Percentiles rank a stretch among this genome's conserved stretches.
Conservation (phyloP, 2,113 vertebrate species). For the Rhynchomys soricoides region DNA sequence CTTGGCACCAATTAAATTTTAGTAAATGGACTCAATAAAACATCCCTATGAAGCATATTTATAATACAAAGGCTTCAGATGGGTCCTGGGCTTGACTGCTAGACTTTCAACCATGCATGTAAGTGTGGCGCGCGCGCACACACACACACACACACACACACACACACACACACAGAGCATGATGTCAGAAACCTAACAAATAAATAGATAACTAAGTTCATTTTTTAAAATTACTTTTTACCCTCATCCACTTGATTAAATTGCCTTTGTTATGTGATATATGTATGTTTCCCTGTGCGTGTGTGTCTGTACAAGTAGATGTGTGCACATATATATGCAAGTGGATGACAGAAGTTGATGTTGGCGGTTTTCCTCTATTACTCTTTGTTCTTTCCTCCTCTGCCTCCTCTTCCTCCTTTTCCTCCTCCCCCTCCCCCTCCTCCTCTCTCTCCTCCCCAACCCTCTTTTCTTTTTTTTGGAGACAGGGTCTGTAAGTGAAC, state of each 20-base stretch:
- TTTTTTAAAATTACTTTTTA: background rate
- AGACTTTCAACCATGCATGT: background rate
- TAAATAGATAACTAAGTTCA: background rate
- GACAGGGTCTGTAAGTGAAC: background rate
- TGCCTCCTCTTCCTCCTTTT: background rate
- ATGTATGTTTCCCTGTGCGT: background rate
- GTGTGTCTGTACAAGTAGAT: background rate
- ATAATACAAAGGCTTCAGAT: slow-evolving; percentile 6
- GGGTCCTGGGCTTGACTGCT: background rate
- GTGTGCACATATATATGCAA: background rate
- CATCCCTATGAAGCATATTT: background rate
- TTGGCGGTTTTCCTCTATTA: background rate
- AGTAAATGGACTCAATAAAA: slow-evolving; percentile 38
- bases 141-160: background rate
- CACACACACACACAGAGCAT: too few species aligned
- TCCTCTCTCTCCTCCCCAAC: fast-evolving
- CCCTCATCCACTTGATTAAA: background rate
- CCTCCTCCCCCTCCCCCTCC: too few species aligned
- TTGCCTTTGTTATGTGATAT: background rate
- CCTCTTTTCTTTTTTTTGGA: background rate
- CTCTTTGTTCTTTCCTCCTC: background rate
- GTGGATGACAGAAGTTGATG: background rate
- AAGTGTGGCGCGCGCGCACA: background rate
- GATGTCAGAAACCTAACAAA: background rate
- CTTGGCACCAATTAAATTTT: slow-evolving; percentile 39